Evolutionary conservation across 2,113 vertebrate species (phyloP), one percentile per base, ranked within the genome.

Genomic region (Capreolus pygargus): DNA sequence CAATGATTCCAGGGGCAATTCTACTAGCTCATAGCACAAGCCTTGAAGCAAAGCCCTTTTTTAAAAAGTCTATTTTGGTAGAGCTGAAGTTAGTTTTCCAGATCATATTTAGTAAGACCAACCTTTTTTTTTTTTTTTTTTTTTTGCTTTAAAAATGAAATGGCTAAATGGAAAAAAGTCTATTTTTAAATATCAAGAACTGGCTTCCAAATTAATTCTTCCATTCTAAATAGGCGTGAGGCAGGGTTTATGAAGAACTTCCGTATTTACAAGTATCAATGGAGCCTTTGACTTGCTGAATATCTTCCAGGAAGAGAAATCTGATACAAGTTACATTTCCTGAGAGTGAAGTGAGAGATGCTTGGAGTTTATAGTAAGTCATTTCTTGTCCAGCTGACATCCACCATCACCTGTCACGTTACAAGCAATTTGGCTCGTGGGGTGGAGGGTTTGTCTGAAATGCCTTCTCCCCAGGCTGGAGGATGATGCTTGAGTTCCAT

Each of bases 341-440:
- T 99, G 99, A 98, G 97, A 98, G 98, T 99, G 99, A 99, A 99
- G 99, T 99, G 99, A 99, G 99, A 99, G 99, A 99, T 99, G 99
- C 98, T 99, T 99, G 98, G 99, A 98, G 99, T 99, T 99, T 98
- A 99, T 98, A 98, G 98, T 97, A 98, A 98, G 98, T 98, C 98
- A 98, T 99, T 99, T 98, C 98, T 99, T 98, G 98, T 98, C 99
- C 99, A 99, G 99, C 99, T 99, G 99, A 99, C 99, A 99, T 98
- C 98, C 98, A 99, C 98, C 99, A 99, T 99, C 99, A 99, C 99
- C 99, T 99, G 99, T 99, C 99, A 99, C 96, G 97, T 99, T 99
- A 99, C 97, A 98, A 99, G 99, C 99, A 99, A 99, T 99, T 98
- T 98, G 94, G 98, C 98, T 76, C 93, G 97, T 99, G 98, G 98